Evolutionary conservation across 1,140 invertebrate species (phyloP).

Genomic region (Pogonomyrmex californicus): DNA sequence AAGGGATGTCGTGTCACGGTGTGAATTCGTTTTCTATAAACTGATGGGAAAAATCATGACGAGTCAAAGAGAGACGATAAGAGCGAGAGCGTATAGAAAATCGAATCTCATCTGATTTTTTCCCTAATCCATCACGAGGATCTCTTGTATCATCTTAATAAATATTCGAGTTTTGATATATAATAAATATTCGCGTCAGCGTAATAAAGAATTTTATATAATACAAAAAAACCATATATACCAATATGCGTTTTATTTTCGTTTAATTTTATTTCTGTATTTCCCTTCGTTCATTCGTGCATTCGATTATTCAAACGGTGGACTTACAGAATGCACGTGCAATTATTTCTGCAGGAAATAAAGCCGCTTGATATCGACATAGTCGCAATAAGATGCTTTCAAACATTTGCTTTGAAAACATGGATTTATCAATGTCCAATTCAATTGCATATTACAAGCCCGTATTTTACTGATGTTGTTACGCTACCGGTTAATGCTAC

Average conservation of each 20-base stretch:
- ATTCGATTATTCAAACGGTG: neutral
- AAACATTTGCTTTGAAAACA: neutral
- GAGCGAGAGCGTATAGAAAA: neutral
- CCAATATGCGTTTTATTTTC: neutral
- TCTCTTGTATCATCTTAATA: neutral
- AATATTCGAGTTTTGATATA: neutral
- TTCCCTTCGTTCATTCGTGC: neutral
- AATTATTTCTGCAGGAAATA: constrained; percentile 27
- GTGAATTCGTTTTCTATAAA: constrained; percentile 3
- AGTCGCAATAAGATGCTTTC: constrained; percentile 5
- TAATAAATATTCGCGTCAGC: neutral
- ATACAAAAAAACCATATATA: neutral
- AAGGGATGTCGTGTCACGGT: constrained; percentile 6
- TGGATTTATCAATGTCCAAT: neutral
- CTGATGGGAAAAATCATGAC: neutral
- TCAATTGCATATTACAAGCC: neutral
- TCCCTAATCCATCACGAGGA: neutral
- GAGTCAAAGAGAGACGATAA: neutral
- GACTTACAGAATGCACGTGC: neutral
- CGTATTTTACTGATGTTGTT: neutral
- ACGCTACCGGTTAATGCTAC: neutral
- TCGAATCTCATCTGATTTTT: neutral
- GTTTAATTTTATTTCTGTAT: neutral
- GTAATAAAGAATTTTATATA: neutral
- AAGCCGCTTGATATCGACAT: neutral